A percentile compares a stretch with the other conserved stretches of the same genome.
phyloP scores from a whole-genome alignment of 2,113 vertebrate genomes.

The Pycnonotus jocosus region DNA sequence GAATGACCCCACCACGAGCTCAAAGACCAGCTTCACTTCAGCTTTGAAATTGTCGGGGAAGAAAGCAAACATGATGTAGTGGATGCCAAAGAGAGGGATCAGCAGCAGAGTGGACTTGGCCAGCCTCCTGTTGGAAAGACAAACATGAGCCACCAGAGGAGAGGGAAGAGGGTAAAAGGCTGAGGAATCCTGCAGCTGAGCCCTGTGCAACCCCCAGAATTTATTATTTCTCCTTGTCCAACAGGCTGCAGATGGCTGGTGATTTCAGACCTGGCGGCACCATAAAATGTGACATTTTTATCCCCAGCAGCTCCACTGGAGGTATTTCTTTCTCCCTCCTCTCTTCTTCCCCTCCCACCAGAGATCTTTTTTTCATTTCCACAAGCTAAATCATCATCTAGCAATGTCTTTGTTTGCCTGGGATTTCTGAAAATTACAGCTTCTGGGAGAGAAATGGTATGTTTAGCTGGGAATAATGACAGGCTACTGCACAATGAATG shows the following conservation, averaged over 20 bases:
- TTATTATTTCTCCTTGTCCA: background rate
- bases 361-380: slow-evolving; percentile 5
- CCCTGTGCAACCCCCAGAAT: background rate
- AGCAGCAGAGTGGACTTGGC: slow-evolving; percentile 95
- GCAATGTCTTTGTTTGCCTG: slow-evolving; percentile 28
- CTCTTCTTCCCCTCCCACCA: background rate
- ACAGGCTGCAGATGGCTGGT: background rate
- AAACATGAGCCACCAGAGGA: background rate
- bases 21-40: slow-evolving; percentile 84
- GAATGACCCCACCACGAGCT: slow-evolving; percentile 90
- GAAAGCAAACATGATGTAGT: slow-evolving; percentile 93
- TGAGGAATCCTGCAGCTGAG: background rate
- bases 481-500: background rate
- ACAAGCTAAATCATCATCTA: background rate
- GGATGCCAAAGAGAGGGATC: slow-evolving; percentile 94
- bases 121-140: slow-evolving; percentile 80
- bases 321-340: background rate
- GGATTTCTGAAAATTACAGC: slow-evolving; percentile 45
- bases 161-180: background rate
- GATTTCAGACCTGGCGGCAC: background rate
- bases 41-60: slow-evolving; percentile 87
- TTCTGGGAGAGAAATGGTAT: slow-evolving; percentile 49
- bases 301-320: background rate
- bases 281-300: background rate
- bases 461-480: slow-evolving; percentile 49